Base-by-base conservation (phyloP, 1,140 invertebrate species). In the Carposina sasakii region DNA sequence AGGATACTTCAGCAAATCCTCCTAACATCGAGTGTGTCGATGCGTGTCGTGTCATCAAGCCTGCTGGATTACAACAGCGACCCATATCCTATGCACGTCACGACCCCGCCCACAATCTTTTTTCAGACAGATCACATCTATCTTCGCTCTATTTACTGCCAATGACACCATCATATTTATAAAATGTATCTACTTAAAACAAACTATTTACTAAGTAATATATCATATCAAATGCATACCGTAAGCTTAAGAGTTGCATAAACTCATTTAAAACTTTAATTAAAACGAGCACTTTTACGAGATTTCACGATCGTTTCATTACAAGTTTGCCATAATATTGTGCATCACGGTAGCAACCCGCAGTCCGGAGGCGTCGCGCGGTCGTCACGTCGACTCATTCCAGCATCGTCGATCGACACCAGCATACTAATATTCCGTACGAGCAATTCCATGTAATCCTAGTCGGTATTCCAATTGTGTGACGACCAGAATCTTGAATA, bases 391-490 rank as follows among this genome's bases (percentile, higher is more conserved):
- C 70, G 63, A 64, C 61, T 77, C 74, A 83, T 81, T 83, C 76
- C 79, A 71, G 65, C 60, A n/a, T n/a, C n/a, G 74, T 71, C 67
- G 68, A 57, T 65, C 71, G 66, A 54, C 60, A 49, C 36, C 62
- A 64, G 79, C 79, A 83, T 83, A 81, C 75, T 81, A 83, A 83
- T 82, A 72, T 63, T 68, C 55, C 51, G 60, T 63, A 64, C 65
- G 66, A 81, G 67, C 65, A 66, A 78, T 73, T 72, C 68, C 72
- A 58, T 76, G 68, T 76, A 76, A 82, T 79, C 68, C 71, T 69
- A 65, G 60, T 54, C 71, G 57, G 3, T 22, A 13, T 9, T 13
- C 16, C 33, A n/a, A n/a, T 16, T 1, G 19, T 67, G 58, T 56
- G 51, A 60, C 67, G 67, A 69, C 70, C 67, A 78, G 63, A 70